phyloP scores from a whole-genome alignment of 2,113 vertebrate genomes.

The Hylia prasina region DNA sequence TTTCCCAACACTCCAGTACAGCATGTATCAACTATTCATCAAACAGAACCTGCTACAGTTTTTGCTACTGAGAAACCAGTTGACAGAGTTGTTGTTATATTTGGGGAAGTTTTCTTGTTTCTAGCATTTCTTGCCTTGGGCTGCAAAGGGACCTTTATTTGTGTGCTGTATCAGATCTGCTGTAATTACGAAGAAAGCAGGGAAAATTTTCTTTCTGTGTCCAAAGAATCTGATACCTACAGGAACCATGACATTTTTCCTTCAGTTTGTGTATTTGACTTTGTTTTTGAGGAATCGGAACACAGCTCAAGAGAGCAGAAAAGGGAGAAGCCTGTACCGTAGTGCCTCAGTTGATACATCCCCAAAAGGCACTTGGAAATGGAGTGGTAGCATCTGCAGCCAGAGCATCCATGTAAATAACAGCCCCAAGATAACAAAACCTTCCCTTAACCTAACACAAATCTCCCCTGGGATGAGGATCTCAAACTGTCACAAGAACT shows the following conservation, averaged over 20 bases:
- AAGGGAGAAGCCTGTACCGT: not conserved
- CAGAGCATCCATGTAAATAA: rapidly evolving
- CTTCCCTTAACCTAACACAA: not conserved
- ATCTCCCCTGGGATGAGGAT: not conserved
- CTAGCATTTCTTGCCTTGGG: not conserved
- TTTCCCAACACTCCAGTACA: not conserved
- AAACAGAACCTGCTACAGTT: not conserved
- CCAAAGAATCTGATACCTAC: not conserved
- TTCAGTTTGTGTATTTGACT: not conserved
- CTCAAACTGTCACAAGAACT: not conserved
- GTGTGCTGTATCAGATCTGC: not conserved
- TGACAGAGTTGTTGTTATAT: not conserved
- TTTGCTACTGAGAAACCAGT: not conserved
- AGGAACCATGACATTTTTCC: rapidly evolving
- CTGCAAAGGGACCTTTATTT: not conserved
- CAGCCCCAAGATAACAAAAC: not conserved
- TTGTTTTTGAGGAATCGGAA: not conserved
- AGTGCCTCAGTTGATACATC: not conserved
- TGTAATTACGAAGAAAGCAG: not conserved
- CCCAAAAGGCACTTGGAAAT: not conserved
- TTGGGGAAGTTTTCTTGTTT: not conserved
- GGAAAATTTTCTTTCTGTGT: not conserved
- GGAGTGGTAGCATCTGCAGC: not conserved
- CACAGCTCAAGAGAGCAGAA: not conserved
- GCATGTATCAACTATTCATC: not conserved